phyloP scores from a whole-genome alignment of 2,888 invertebrate genomes.

The Eudemis profundana region DNA sequence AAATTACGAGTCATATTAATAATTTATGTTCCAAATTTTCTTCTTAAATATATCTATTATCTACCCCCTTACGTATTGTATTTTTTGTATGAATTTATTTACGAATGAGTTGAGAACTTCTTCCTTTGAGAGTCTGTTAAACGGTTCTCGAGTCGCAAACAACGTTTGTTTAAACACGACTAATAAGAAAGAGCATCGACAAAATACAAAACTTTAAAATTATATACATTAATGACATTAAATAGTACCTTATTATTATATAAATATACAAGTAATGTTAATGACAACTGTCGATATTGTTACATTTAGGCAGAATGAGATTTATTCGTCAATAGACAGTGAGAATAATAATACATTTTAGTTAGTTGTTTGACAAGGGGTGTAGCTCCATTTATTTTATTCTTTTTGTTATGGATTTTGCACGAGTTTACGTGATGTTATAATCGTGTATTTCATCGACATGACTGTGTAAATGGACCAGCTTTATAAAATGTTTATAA shows the following conservation, averaged over 20 bases:
- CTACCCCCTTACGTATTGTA: constrained; percentile 16
- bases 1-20: neutral
- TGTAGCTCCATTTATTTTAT: constrained; percentile 49
- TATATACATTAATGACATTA: constrained; percentile 39
- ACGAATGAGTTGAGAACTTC: neutral
- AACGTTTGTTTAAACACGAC: constrained; percentile 13
- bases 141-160: constrained; percentile 8
- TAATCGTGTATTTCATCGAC: constrained; percentile 44
- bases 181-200: constrained; percentile 33
- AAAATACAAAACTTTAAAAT: constrained; percentile 18
- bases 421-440: constrained; percentile 72
- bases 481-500: constrained; percentile 66
- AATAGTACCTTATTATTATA: constrained; percentile 42
- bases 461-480: constrained; percentile 74
- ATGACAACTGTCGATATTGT: constrained; percentile 67
- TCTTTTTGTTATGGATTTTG: constrained; percentile 66
- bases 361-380: constrained; percentile 28
- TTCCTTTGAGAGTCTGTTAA: neutral
- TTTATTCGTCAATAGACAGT: constrained; percentile 52
- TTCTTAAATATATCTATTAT: neutral
- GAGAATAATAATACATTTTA: constrained; percentile 44
- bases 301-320: constrained; percentile 58
- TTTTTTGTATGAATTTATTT: neutral
- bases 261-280: constrained; percentile 48
- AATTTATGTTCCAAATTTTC: neutral